Base-by-base conservation (phyloP, 2,113 vertebrate species). In the Corythoichthys haematopterus region DNA sequence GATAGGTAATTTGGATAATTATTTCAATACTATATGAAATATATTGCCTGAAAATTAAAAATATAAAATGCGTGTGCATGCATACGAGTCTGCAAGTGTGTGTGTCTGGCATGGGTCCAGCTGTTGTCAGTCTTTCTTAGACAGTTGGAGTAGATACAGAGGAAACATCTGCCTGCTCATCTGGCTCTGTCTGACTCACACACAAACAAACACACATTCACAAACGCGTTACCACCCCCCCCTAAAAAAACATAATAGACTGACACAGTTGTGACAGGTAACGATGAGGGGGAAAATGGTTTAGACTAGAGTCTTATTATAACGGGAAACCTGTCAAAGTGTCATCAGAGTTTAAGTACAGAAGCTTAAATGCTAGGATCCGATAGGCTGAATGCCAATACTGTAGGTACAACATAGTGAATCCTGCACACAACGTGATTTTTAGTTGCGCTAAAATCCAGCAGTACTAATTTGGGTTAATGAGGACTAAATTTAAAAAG, bases 121-220 rank as follows among this genome's bases (percentile, higher is more conserved):
- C 85, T 90, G 86, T 88, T 89, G 85, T 86, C 85, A 86, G 78
- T 83, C 82, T 82, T 76, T 71, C 81, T 79, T 75, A 80, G 75
- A 85, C 77, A 84, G 82, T 86, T 78, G 13, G 77, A 82, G 81
- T 72, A 72, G 83, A 84, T 68, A 81, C 74, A 70, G 77, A 75
- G 73, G 75, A 79, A 90, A 88, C 87, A 90, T 90, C 86, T 90
- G 88, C 76, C 78, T 70, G 79, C 80, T 87, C 88, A 86, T 87
- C 87, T 89, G 86, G 83, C 82, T 87, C 82, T 80, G 77, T 83
- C 83, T 83, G 71, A 81, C 82, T 62, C 75, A 75, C 69, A 66
- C 63, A 71, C 70, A 68, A 71, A 71, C 36, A 58, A 55, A 70
- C 80, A 60, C 68, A 37, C 80, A 47, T 70, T 43, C 75, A 65